A percentile compares a stretch with the other conserved stretches of the same genome.
Conservation (phyloP, 2,888 invertebrate species). For the Anorthoa munda region DNA sequence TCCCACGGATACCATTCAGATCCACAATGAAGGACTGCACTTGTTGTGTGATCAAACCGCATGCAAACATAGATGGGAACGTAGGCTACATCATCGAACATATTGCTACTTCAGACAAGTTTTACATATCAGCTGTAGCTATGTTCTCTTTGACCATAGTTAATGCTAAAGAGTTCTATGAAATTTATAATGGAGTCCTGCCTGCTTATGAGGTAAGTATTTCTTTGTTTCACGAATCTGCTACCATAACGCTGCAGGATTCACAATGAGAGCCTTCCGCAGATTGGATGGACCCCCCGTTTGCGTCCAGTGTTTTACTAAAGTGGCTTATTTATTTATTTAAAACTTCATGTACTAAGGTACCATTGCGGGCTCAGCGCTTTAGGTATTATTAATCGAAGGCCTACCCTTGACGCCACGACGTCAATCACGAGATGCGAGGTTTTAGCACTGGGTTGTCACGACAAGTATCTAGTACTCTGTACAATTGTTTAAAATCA, state of each 20-base stretch:
- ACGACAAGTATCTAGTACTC: too few relatives aligned
- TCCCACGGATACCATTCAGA: conserved; percentile 80
- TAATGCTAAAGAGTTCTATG: conserved; percentile 97
- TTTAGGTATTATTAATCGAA: too few relatives aligned
- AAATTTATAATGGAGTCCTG: conserved; percentile 97
- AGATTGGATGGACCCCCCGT: neutral
- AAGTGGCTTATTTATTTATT: neutral
- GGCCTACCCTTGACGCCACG: too few relatives aligned
- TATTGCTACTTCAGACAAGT: conserved; percentile 93
- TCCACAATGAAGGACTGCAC: conserved; percentile 93
- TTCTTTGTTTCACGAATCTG: neutral
- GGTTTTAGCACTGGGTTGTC: too few relatives aligned
- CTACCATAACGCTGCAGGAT: neutral
- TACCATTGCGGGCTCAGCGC: too few relatives aligned
- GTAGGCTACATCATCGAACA: conserved; percentile 94
- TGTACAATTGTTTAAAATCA: too few relatives aligned
- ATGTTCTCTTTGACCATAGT: conserved; percentile 94
- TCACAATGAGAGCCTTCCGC: neutral
- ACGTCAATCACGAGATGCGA: too few relatives aligned
- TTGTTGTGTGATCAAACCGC: conserved; percentile 97
- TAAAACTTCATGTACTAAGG: neutral
- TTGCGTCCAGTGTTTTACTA: neutral
- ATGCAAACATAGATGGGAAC: conserved; percentile 94
- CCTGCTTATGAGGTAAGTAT: conserved; percentile 92
- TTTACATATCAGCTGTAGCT: conserved; percentile 95